Evolutionary conservation across 2,888 invertebrate species (phyloP).

Genomic region (Omphaloscelis lunosa): DNA sequence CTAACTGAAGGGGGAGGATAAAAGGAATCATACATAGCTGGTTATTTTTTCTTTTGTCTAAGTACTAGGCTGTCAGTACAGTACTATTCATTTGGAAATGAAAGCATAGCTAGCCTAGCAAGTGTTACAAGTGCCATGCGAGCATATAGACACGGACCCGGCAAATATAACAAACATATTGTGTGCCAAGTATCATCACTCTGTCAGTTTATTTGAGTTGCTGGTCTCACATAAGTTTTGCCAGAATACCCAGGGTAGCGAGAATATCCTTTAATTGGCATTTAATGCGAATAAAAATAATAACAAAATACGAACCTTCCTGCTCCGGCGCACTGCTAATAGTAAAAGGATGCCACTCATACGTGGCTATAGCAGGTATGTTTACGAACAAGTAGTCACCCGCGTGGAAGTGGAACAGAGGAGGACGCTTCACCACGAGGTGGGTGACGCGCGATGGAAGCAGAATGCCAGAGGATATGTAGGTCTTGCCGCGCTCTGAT

Average conservation of each 20-base stretch:
- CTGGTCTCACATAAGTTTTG: too few relatives aligned
- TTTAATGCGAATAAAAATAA: too few relatives aligned
- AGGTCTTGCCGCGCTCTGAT: conserved; percentile 95
- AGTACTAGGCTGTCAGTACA: not conserved
- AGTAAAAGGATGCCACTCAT: conserved; percentile 99
- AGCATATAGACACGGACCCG: too few relatives aligned
- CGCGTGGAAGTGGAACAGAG: conserved; percentile 96
- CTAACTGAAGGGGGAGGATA: not conserved
- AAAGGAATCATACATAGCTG: not conserved
- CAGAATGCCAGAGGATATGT: conserved; percentile 96
- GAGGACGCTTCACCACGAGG: conserved; percentile 96
- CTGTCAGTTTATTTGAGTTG: too few relatives aligned
- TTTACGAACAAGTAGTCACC: conserved; percentile 98
- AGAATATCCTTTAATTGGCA: too few relatives aligned
- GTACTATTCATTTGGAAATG: not conserved
- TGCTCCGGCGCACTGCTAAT: conserved; percentile 99
- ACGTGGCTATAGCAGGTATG: conserved; percentile 97
- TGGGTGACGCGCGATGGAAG: conserved; percentile 97
- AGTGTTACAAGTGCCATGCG: too few relatives aligned
- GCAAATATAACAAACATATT: too few relatives aligned
- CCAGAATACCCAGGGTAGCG: too few relatives aligned
- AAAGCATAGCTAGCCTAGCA: too few relatives aligned
- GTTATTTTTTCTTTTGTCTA: not conserved
- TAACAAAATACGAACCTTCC: conserved; percentile 90
- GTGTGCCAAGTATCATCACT: too few relatives aligned